Conservation (phyloP, 1,140 invertebrate genomes). For the Leptinotarsa defecta region DNA sequence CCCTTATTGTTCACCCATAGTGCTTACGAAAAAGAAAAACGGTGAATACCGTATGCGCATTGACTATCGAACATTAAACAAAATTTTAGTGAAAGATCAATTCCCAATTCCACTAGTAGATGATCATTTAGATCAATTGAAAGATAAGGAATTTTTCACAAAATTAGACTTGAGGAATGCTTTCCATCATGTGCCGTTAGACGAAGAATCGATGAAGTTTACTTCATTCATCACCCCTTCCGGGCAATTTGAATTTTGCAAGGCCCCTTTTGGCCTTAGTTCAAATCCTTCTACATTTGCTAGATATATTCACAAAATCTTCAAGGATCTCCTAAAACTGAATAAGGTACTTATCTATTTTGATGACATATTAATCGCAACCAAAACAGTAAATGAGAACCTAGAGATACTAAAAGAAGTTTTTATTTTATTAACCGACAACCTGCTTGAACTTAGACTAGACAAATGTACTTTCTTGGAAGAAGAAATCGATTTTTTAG, state of each 20-base stretch:
- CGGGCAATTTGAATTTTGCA: slow-evolving; percentile 43
- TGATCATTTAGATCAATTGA: slow-evolving; percentile 48
- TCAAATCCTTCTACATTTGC: background rate
- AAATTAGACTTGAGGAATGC: background rate
- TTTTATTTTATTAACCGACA: slow-evolving; percentile 28
- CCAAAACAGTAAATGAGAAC: slow-evolving; percentile 27
- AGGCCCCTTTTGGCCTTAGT: background rate
- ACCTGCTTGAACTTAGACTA: slow-evolving; percentile 36
- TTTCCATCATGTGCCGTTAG: slow-evolving; percentile 45
- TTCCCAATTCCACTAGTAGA: slow-evolving; percentile 49
- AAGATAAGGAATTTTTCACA: slow-evolving; percentile 7
- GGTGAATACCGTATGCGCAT: slow-evolving; percentile 51
- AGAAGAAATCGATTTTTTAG: slow-evolving; percentile 34
- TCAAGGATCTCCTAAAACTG: background rate
- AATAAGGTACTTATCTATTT: slow-evolving; percentile 29
- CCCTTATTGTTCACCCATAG: slow-evolving; percentile 49
- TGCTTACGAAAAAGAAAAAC: slow-evolving; percentile 53
- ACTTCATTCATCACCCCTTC: slow-evolving; percentile 42
- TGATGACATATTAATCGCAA: slow-evolving; percentile 38
- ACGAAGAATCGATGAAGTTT: slow-evolving; percentile 49
- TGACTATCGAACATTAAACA: slow-evolving; percentile 47
- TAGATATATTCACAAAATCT: slow-evolving; percentile 7
- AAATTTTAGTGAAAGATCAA: slow-evolving; percentile 34
- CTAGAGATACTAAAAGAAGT: slow-evolving; percentile 30
- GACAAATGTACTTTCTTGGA: slow-evolving; percentile 41